Conservation (phyloP, 2,797 vertebrate species). For the Brotula barbata region DNA sequence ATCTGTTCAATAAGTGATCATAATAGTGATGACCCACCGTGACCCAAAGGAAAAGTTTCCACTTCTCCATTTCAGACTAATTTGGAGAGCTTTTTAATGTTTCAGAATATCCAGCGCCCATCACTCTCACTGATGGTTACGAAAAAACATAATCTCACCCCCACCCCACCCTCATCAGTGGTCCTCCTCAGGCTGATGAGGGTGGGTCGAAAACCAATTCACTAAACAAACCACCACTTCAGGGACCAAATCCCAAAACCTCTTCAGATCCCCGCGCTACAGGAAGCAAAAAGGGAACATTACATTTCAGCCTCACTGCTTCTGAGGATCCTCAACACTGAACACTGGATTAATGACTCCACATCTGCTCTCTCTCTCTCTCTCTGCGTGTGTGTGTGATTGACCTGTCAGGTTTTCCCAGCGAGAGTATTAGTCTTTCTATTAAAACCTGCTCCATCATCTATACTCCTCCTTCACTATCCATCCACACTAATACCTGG, state of each 20-base stretch:
- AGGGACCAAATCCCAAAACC: no score
- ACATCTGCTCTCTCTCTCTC: slow-evolving; percentile 8
- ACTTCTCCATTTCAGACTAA: no score
- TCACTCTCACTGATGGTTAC: no score
- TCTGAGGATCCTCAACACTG: slow-evolving; percentile 11
- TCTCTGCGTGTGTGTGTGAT: slow-evolving; percentile 39
- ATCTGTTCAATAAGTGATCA: slow-evolving; percentile 6
- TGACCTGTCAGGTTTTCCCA: slow-evolving; percentile 70
- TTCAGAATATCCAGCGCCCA: no score
- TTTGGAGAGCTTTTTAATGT: no score
- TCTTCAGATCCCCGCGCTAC: neutral
- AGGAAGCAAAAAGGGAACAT: neutral
- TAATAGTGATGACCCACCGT: slow-evolving; percentile 14
- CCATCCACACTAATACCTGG: slow-evolving; percentile 22
- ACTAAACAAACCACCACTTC: no score
- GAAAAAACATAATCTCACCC: no score
- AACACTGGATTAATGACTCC: slow-evolving; percentile 46
- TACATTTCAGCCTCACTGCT: slow-evolving; percentile 5
- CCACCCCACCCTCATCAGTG: no score
- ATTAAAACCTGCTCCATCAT: slow-evolving; percentile 65
- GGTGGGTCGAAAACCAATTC: no score
- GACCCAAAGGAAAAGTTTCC: neutral
- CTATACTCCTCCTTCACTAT: slow-evolving; percentile 8
- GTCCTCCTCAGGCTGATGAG: no score
- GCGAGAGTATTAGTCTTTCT: slow-evolving; percentile 72